These are phyloP conservation scores for Amphiprion percula DNA, from an alignment of 2,113 vertebrate genomes.

Conservation along the genomic window DNA sequence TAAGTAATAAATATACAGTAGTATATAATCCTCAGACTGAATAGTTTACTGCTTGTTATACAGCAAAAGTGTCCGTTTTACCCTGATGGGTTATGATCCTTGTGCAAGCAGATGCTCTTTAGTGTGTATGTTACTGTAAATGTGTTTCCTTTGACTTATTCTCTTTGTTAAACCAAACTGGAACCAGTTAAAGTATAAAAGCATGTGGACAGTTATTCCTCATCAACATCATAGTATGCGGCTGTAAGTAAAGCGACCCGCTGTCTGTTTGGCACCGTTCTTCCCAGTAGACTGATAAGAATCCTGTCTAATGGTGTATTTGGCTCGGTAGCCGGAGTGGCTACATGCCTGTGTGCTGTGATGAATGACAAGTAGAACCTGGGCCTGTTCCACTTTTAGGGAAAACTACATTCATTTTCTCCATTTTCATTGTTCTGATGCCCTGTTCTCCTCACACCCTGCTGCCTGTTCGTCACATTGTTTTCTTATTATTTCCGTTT, in stretches of 20 bases:
- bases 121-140: conserved; percentile 10
- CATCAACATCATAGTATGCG: conserved; percentile 19
- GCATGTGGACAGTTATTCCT: conserved; percentile 17
- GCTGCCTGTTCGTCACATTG: conserved; percentile 8
- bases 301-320: conserved; percentile 71
- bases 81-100: not conserved
- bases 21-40: not conserved
- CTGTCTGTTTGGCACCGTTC: conserved; percentile 52
- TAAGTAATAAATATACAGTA: no score
- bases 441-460: not conserved
- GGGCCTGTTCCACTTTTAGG: conserved; percentile 25
- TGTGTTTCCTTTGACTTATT: conserved; percentile 42
- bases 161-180: not conserved
- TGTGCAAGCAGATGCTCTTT: conserved; percentile 1
- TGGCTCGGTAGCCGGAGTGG: conserved; percentile 51
- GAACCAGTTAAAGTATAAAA: conserved; percentile 39
- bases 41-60: not conserved
- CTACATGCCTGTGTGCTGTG: conserved; percentile 27
- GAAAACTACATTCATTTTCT: conserved; percentile 34
- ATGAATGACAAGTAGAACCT: conserved; percentile 50
- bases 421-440: not conserved
- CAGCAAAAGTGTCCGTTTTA: conserved; percentile 8
- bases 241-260: conserved; percentile 35
- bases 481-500: conserved; percentile 62
- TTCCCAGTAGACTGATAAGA: conserved; percentile 55